phyloP scores from a whole-genome alignment of 1,140 invertebrate genomes.

The Drosophila funebris region DNA sequence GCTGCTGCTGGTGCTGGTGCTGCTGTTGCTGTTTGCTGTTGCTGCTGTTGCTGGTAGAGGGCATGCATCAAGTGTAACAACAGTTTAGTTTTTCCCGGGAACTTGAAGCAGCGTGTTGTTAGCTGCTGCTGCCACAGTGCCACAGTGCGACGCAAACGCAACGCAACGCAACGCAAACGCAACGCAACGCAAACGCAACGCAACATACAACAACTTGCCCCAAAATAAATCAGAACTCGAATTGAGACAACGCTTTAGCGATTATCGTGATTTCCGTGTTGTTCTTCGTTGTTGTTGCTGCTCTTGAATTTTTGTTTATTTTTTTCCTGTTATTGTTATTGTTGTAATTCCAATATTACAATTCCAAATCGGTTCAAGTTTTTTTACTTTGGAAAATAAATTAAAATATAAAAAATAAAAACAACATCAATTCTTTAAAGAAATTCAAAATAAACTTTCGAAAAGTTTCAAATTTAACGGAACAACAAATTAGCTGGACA shows the following conservation, averaged over 20 bases:
- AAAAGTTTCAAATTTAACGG: too few species aligned
- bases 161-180: too few species aligned
- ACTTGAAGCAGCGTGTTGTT: slow-evolving; percentile 73
- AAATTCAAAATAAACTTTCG: too few species aligned
- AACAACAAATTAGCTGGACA: too few species aligned
- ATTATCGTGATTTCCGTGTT: slow-evolving; percentile 7
- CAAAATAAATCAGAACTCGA: background rate
- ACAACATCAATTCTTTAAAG: too few species aligned
- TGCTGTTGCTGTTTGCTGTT: slow-evolving; percentile 11
- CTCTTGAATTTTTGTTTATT: slow-evolving; percentile 7
- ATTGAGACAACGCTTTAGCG: slow-evolving; percentile 5
- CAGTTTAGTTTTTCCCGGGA: slow-evolving; percentile 82
- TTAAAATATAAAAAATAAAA: too few species aligned
- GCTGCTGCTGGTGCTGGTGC: slow-evolving; percentile 2
- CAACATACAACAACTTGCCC: background rate
- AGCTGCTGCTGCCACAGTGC: slow-evolving; percentile 24
- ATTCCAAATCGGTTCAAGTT: background rate
- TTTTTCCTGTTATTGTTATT: slow-evolving; percentile 7
- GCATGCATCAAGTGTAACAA: slow-evolving; percentile 83
- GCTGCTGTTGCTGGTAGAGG: slow-evolving; percentile 33
- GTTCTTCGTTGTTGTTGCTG: background rate
- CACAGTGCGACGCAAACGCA: slow-evolving; percentile 1
- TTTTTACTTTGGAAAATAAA: background rate
- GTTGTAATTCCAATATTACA: background rate
- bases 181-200: background rate